Evolutionary conservation across 2,888 invertebrate species (phyloP), one percentile per base, ranked within the genome.

Genomic region (Drosophila histrio): DNA sequence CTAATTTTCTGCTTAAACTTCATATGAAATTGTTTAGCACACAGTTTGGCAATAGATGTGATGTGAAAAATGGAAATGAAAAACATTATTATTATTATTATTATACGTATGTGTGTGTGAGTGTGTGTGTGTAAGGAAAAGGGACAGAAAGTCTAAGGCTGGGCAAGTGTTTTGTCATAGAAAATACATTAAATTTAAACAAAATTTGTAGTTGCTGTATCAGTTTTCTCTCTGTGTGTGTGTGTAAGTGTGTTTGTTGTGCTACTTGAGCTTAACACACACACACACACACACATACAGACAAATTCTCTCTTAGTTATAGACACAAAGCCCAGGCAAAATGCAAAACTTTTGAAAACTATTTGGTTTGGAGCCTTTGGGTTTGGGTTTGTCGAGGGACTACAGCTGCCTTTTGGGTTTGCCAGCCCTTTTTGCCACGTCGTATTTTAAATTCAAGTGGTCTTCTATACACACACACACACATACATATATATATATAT

Each of bases 381-480:
- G 41, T 54, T 49, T 38, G 66, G 49, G 22, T 38, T 36, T 32
- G 65, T 52, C 41, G 58, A 36, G 9, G 50, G 66, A 36, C 53
- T 53, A 17, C 60, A 34, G 52, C 58, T 67, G 57, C 53, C 43
- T 54, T 66, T 41, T 56, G 21, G 44, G 30, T 47, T 38, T 54
- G 64, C 52, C 62, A 82, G 83, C 83, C 88, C 86, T 79, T 85
- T 81, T 73, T 71, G 82, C 82, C 81, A 77, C 72, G 70, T 79
- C 80, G 88, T 72, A 86, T 89, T 90, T 90, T 82, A 90, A 89
- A 89, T 90, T 88, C 89, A 89, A 90, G 88, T 90, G 88, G 85
- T 82, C 83, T 79, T 85, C 69, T 46, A 39, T 26, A 70, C 36
- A 75, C 22, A 62, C 65, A 80, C 59, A 64, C 69, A 67, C 57